A percentile compares a stretch with the other conserved stretches of the same genome.
Conservation (phyloP, 2,113 vertebrate species). For the Oreochromis spilurus region DNA sequence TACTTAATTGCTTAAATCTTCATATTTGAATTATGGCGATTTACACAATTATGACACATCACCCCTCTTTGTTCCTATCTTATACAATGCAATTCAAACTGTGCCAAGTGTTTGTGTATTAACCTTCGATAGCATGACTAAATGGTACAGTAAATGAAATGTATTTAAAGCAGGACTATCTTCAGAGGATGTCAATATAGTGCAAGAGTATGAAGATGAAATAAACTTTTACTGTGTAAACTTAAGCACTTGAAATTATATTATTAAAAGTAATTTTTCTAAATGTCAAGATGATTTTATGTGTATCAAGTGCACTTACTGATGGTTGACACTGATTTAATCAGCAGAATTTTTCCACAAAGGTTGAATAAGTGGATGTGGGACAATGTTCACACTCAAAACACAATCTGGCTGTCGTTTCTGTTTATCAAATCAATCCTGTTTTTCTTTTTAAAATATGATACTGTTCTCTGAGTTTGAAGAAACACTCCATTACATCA, state of each 20-base stretch:
- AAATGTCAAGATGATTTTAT: slow-evolving; percentile 2
- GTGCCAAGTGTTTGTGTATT: not conserved
- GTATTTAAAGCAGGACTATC: not conserved
- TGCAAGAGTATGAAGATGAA: not conserved
- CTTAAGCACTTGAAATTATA: not conserved
- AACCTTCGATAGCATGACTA: not conserved
- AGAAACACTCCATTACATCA: not conserved
- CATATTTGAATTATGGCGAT: not conserved
- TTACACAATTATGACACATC: not conserved
- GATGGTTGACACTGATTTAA: not conserved
- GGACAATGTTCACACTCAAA: not conserved
- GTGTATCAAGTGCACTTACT: not conserved
- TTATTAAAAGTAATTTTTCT: not conserved
- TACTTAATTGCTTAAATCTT: not conserved
- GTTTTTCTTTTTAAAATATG: not conserved
- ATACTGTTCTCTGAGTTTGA: not conserved
- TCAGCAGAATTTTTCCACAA: not conserved
- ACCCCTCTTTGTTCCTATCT: not conserved
- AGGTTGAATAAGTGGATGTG: not conserved
- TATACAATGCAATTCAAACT: not conserved
- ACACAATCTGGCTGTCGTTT: not conserved
- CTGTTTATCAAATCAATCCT: not conserved
- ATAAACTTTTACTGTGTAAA: not conserved
- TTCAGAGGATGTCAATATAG: not conserved
- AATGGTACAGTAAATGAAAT: not conserved